Evolutionary conservation across 2,113 vertebrate species (phyloP).

Genomic region (Pan troglodytes): DNA sequence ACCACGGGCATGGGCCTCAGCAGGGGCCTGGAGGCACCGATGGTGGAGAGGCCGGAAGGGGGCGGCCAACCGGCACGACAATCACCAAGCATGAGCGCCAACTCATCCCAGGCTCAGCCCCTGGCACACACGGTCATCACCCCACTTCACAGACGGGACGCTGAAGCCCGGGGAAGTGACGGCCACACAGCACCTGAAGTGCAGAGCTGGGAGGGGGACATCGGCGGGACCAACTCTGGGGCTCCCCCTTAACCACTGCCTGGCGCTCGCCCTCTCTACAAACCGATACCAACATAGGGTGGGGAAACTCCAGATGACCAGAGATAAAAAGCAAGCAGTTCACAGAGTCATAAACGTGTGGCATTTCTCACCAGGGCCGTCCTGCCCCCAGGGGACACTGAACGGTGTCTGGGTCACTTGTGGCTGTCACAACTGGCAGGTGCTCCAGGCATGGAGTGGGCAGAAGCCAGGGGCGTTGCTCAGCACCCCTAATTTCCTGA

Average conservation of each 20-base stretch:
- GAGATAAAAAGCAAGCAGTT: background rate
- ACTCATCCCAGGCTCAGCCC: background rate
- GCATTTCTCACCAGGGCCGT: background rate
- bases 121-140: background rate
- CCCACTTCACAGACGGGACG: background rate
- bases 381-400: background rate
- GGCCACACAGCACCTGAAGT: background rate
- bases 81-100: background rate
- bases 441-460: background rate
- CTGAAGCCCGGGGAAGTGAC: background rate
- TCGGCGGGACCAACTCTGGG: no score
- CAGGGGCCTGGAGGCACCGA: background rate
- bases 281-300: no score
- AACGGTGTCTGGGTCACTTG: background rate
- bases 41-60: background rate
- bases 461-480: background rate
- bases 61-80: background rate
- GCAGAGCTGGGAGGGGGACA: fast-evolving
- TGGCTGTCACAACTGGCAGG: background rate
- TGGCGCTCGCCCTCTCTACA: background rate
- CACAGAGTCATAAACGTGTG: fast-evolving
- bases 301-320: background rate
- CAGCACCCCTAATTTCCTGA: background rate
- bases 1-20: no score
- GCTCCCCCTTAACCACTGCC: no score